Evolutionary conservation across 2,888 invertebrate species (phyloP), one percentile per base, ranked within the genome.

Genomic region (Zygothrica quintamaculata): DNA sequence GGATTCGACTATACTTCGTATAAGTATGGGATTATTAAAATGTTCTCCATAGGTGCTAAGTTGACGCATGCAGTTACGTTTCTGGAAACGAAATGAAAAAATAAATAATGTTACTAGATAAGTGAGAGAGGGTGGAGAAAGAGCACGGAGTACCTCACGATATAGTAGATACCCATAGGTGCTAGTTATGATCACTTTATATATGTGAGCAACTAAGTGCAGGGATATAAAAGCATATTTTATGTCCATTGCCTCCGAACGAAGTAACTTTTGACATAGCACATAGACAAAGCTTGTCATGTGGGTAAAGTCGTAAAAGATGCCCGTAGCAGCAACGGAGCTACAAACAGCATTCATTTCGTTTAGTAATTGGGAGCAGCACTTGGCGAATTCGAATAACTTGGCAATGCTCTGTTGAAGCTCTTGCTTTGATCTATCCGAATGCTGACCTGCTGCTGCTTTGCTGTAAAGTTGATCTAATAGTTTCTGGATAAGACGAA

Each of bases 301-400:
- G 40, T 89, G 74, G 0, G 76, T 71, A 25, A 90, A 90, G 44
- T 89, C 90, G 52, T 90, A 87, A 43, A 90, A 88, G 9, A 84
- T 51, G 16, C 74, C 78, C 0, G 60, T 52, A 16, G 77, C 77
- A 5, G 70, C 67, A 0, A 70, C 56, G 5, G 61, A 43, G 1
- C 80, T 70, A 25, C 84, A 89, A 0, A 89, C 67, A 1, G 33
- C 37, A 61, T 90, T 90, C 0, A 90, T 11, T 9, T 65, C 68
- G 11, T 36, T 25, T 4, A 90, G 60, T n/a, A 90, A 40, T 5
- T 65, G 56, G 1, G 67, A 73, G 47, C 89, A 86, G 4, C 74
- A 58, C 33, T 76, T 82, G 12, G 71, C 58, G 12, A 74, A 73
- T 0, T 48, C 52, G 2, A 85, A 60, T 1, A 88, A 46, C 1